Base-by-base conservation (phyloP, 1,140 invertebrate species). In the Arctopsyche grandis region DNA sequence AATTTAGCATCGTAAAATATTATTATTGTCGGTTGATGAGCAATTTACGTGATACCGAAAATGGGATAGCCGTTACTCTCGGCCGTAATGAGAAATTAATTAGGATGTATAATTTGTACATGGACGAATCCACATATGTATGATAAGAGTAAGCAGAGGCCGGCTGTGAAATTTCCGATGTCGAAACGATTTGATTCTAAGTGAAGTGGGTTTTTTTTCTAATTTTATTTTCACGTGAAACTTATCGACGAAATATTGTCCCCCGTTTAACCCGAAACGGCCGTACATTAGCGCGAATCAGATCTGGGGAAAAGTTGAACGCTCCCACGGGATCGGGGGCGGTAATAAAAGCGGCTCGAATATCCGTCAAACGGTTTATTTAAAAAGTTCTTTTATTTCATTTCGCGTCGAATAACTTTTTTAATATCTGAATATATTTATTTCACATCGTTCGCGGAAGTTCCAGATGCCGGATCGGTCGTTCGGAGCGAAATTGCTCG, bases 1-100 rank as follows among this genome's bases (percentile, higher is more conserved):
- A 56, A 74, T 74, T 74, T 74, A 5, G 21, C 48, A 56, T 56
- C 46, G 71, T 52, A 29, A 74, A 56, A 74, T 74, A 74, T 74
- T 52, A 56, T 74, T 46, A 56, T 74, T 74, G 48, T 46, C 22
- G 21, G 19, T 56, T 74, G 71, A 74, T 56, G 71, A 74, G 71
- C 48, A 48, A 46, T 74, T 74, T 22, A 74, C 46, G 46, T 29
- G 71, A 74, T 74, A 22, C 71, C 19, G 29, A 46, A 66, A 66
- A 22, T 5, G 63, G 63, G 63, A 22, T 22, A 14, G 63, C 12
- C 21, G 24, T 29, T 66, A 66, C 26, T 26, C 63, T 9, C 24
- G 9, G 63, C 10, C 63, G 24, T 66, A 66, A 66, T 22, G 63
- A 66, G 63, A 66, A 66, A 26, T 66, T 66, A 66, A 66, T 66